A percentile compares a stretch with the other conserved stretches of the same genome.
Evolutionary conservation across 2,797 vertebrate genomes (phyloP).

Genomic region (Mus caroli): DNA sequence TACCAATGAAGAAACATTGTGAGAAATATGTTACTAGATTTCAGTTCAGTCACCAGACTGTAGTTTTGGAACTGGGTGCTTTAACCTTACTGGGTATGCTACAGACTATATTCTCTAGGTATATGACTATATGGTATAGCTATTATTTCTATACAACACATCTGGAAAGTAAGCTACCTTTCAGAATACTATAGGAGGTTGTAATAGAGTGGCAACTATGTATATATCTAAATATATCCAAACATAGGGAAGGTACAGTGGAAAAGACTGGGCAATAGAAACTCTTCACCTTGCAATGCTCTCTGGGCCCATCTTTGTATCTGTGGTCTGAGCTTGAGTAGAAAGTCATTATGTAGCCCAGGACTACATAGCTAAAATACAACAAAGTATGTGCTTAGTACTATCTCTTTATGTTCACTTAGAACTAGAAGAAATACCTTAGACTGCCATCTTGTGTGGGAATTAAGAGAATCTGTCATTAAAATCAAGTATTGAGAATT

Average conservation of each 20-base stretch:
- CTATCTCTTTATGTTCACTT: slow-evolving; percentile 80
- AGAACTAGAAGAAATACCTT: slow-evolving; percentile 84
- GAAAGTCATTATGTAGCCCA: background rate
- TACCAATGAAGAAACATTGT: background rate
- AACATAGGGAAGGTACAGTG: background rate
- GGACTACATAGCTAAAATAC: background rate
- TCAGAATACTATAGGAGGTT: background rate
- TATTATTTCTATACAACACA: background rate
- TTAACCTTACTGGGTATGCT: background rate
- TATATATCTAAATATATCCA: background rate
- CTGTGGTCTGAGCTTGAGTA: background rate
- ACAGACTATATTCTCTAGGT: no score
- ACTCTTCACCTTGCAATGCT: background rate
- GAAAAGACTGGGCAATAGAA: background rate
- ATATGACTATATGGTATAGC: background rate
- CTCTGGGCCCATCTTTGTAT: background rate
- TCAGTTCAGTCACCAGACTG: background rate
- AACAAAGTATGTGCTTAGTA: slow-evolving; percentile 75
- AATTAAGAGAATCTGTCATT: slow-evolving; percentile 82
- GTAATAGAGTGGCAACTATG: background rate
- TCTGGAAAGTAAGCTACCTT: background rate
- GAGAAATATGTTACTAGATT: background rate
- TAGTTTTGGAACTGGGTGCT: background rate
- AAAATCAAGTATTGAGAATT: slow-evolving; percentile 74
- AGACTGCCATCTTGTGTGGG: slow-evolving; percentile 85